These are phyloP conservation scores for Tetragonisca angustula DNA, from an alignment of 2,888 invertebrate genomes.

Conservation along the genomic window DNA sequence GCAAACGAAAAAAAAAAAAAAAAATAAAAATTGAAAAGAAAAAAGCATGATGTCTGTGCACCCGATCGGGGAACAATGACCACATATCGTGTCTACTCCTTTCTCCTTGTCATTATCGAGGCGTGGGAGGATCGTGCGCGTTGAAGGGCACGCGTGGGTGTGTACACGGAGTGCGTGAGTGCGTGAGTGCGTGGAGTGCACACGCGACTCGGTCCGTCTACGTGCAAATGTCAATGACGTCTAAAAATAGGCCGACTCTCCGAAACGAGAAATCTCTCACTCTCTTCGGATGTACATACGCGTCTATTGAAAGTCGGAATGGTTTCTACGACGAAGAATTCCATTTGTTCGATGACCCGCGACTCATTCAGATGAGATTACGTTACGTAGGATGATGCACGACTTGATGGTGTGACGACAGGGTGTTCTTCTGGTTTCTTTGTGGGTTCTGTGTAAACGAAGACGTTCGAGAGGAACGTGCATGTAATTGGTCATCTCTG, in stretches of 20 bases:
- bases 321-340: background rate
- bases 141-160: constrained; percentile 76
- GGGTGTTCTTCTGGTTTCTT: background rate
- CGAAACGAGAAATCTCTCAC: background rate
- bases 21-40: background rate
- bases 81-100: constrained; percentile 51
- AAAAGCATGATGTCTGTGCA: constrained; percentile 18
- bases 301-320: background rate
- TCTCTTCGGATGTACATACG: background rate
- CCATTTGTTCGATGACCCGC: background rate
- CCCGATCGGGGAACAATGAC: constrained; percentile 68
- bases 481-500: no score
- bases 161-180: constrained; percentile 45
- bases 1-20: constrained; percentile 57
- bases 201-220: constrained; percentile 53
- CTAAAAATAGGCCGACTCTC: constrained; percentile 73
- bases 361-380: background rate
- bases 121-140: constrained; percentile 61
- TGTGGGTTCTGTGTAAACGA: no score
- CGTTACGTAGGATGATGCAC: background rate
- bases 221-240: constrained; percentile 79
- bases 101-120: constrained; percentile 71
- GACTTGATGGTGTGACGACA: background rate
- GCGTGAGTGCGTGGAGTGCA: constrained; percentile 44
- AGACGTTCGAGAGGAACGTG: no score